Percentiles rank a stretch among this genome's conserved stretches.
Conservation (phyloP, 2,797 vertebrate genomes). For the Tauraco hartlaubi region DNA sequence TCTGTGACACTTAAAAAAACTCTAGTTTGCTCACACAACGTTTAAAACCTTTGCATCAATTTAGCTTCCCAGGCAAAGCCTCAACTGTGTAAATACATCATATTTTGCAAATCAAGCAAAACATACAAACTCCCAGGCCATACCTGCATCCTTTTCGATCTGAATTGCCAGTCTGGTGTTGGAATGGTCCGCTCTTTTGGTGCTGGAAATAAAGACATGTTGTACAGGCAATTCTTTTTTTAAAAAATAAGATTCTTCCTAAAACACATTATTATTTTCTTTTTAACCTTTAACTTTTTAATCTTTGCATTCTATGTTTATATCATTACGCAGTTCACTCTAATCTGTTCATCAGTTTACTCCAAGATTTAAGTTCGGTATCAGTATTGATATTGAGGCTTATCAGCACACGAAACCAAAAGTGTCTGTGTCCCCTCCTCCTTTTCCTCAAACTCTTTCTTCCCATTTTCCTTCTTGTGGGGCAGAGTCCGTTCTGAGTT, state of each 20-base stretch:
- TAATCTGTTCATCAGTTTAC: neutral
- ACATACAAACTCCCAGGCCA: neutral
- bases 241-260: neutral
- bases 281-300: too few species aligned
- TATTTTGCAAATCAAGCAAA: neutral
- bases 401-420: neutral
- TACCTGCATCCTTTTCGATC: constrained; percentile 95
- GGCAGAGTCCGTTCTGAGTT: neutral
- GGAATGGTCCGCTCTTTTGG: constrained; percentile 93
- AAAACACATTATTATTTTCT: neutral
- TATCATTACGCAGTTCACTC: neutral
- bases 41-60: neutral
- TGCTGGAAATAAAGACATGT: constrained; percentile 82
- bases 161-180: constrained; percentile 95
- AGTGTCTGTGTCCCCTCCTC: neutral
- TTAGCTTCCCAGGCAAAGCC: neutral
- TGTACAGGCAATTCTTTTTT: neutral
- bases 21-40: neutral
- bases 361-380: neutral
- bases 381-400: neutral
- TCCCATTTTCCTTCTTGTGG: neutral
- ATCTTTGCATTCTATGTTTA: neutral
- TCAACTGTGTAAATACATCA: neutral
- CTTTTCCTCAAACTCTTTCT: neutral
- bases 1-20: neutral